phyloP scores from a whole-genome alignment of 2,797 vertebrate species.

The Pantherophis alleghaniensis region DNA sequence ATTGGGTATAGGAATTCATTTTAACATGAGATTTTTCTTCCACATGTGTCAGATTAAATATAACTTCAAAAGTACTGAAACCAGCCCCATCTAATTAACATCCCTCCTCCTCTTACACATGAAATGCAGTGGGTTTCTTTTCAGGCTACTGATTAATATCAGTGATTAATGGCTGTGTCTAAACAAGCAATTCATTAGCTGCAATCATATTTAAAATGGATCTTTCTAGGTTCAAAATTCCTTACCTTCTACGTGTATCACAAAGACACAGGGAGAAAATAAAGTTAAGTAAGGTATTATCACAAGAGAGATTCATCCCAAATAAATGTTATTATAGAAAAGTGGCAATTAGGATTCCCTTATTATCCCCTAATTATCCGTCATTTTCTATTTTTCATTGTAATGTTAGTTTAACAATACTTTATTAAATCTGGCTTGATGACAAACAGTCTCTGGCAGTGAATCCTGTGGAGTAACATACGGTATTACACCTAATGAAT shows the following conservation, averaged over 20 bases:
- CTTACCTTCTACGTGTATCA: conserved; percentile 10
- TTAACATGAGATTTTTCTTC: neutral
- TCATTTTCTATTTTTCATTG: conserved; percentile 87
- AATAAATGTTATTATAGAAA: conserved; percentile 72
- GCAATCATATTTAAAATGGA: conserved; percentile 50
- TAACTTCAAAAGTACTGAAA: conserved; percentile 12
- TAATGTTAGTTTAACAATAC: conserved; percentile 91
- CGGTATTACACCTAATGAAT: conserved; percentile 82
- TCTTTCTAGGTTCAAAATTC: conserved; percentile 43
- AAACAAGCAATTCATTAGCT: conserved; percentile 50
- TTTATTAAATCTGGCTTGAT: conserved; percentile 86
- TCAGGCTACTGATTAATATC: neutral
- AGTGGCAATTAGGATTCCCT: conserved; percentile 77
- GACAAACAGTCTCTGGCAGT: conserved; percentile 81
- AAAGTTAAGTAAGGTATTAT: conserved; percentile 51
- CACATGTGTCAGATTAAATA: conserved; percentile 6
- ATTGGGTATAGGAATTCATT: neutral
- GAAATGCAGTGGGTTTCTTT: neutral
- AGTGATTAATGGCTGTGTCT: conserved; percentile 9
- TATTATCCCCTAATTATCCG: conserved; percentile 69
- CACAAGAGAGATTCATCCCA: conserved; percentile 63
- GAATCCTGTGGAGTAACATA: conserved; percentile 81
- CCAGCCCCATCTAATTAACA: conserved; percentile 1
- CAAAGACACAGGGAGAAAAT: conserved; percentile 42
- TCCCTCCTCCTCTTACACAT: neutral